Base-by-base conservation (phyloP, 2,113 vertebrate species). In the Trichomycterus rosablanca region DNA sequence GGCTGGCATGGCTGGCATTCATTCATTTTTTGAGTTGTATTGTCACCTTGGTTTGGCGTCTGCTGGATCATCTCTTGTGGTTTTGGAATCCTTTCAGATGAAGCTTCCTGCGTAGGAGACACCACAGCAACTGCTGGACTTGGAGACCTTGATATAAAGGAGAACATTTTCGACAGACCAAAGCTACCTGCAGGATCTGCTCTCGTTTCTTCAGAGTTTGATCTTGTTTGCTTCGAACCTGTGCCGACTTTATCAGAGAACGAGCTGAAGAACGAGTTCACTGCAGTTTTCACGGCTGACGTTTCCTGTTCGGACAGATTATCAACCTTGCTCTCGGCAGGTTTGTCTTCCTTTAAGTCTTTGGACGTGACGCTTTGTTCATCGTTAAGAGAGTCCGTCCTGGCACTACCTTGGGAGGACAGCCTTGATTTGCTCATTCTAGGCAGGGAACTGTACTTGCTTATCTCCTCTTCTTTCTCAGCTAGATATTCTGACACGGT, bases 401-500 rank as follows among this genome's bases (percentile, higher is more conserved):
- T 71, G 76, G 80, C 68, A 67, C 78, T 84, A 19, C 77, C 81
- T 46, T 68, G 77, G 51, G 81, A 83, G 2, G 80, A 86, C 4
- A 84, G 66, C 39, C 80, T 80, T 3, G 66, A 73, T 75, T 86
- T 90, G 74, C 68, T 87, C 3, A 80, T 81, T 78, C 89, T 86
- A 43, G 92, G 81, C 73, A 97, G 73, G 0, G 88, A 84, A 61
- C 86, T 86, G 68, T 93, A 94, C 56, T 85, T 93, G 66, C 83
- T 97, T 59, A 97, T 95, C 85, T 98, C 94, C 66, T 99, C 90
- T 73, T 99, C 94, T 74, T 98, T 99, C 79, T 95, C 94, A 67
- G 91, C 93, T 62, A 99, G 88, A 72, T 99, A 98, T 76, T 97
- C 95, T 57, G 95, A 98, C 45, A 99, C 95, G 0, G 91, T 92